These are phyloP conservation scores for Samia ricini DNA, from an alignment of 1,140 invertebrate genomes.

Conservation along the genomic window DNA sequence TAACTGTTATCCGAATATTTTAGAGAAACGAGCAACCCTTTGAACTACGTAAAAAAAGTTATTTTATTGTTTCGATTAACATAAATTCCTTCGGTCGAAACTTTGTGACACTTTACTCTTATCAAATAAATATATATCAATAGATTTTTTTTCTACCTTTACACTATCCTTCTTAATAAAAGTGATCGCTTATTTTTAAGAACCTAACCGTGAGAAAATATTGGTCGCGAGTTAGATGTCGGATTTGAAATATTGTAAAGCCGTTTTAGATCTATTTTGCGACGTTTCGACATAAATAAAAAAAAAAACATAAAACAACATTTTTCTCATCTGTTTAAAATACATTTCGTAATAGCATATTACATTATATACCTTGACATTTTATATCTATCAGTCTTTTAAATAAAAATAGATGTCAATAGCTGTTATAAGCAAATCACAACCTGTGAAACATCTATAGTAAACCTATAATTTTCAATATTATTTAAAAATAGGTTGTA, in stretches of 20 bases:
- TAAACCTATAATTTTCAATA: too few relatives aligned
- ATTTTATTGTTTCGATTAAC: slow-evolving; percentile 29
- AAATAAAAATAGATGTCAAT: too few relatives aligned
- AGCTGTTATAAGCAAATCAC: too few relatives aligned
- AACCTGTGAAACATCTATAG: too few relatives aligned
- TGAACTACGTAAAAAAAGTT: background rate
- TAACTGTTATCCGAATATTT: background rate
- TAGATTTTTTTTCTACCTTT: slow-evolving; percentile 40
- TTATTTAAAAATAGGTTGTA: too few relatives aligned
- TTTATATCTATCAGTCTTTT: too few relatives aligned
- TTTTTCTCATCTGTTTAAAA: too few relatives aligned
- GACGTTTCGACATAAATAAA: too few relatives aligned
- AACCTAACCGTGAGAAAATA: slow-evolving; percentile 17
- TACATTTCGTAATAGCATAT: too few relatives aligned
- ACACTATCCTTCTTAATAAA: slow-evolving; percentile 41
- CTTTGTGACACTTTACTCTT: slow-evolving; percentile 38
- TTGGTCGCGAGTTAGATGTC: background rate
- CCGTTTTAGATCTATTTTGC: background rate
- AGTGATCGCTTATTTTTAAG: slow-evolving; percentile 45
- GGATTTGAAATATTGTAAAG: background rate
- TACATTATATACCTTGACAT: too few relatives aligned
- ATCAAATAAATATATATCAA: slow-evolving; percentile 41
- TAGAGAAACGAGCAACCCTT: background rate
- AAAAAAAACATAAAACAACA: too few relatives aligned
- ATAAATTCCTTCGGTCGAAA: slow-evolving; percentile 37